These are phyloP conservation scores for Phymanthus crucifer DNA, from an alignment of 92 coral and sea anemone genomes.

Conservation along the genomic window DNA sequence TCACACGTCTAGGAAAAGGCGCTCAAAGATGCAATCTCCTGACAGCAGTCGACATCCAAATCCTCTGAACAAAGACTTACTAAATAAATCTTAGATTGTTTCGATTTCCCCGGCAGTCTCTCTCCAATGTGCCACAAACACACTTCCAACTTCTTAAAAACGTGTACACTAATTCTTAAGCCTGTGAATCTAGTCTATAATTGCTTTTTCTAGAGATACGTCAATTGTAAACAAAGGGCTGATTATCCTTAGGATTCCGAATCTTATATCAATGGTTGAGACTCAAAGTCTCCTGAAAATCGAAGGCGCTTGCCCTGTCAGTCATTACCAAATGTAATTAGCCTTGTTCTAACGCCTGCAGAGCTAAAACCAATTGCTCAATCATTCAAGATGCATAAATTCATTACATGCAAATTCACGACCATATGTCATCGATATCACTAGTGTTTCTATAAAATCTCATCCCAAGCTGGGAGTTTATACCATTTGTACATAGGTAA, in stretches of 20 bases:
- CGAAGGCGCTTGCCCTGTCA: not conserved
- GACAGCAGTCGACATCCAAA: not conserved
- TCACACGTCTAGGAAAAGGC: no score
- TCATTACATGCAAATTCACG: slow-evolving; percentile 3
- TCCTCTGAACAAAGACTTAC: not conserved
- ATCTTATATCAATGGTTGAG: slow-evolving; percentile 1
- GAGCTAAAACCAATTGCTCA: not conserved
- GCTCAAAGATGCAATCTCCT: not conserved
- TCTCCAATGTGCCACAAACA: not conserved
- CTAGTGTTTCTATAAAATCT: not conserved
- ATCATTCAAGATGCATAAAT: not conserved
- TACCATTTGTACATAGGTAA: not conserved
- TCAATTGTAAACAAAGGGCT: not conserved
- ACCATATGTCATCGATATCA: not conserved
- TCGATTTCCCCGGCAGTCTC: not conserved
- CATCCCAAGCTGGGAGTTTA: slow-evolving; percentile 5
- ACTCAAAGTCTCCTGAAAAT: slow-evolving; percentile 1
- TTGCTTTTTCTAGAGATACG: not conserved
- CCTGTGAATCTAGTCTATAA: not conserved
- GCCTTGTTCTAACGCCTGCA: not conserved
- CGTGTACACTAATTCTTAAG: slow-evolving; percentile 7
- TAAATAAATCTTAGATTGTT: not conserved
- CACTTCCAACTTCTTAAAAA: not conserved
- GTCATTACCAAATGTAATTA: not conserved
- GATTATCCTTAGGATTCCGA: not conserved